These are phyloP conservation scores for Sclerodermus sp. DNA, from an alignment of 2,888 invertebrate genomes.

Conservation along the genomic window DNA sequence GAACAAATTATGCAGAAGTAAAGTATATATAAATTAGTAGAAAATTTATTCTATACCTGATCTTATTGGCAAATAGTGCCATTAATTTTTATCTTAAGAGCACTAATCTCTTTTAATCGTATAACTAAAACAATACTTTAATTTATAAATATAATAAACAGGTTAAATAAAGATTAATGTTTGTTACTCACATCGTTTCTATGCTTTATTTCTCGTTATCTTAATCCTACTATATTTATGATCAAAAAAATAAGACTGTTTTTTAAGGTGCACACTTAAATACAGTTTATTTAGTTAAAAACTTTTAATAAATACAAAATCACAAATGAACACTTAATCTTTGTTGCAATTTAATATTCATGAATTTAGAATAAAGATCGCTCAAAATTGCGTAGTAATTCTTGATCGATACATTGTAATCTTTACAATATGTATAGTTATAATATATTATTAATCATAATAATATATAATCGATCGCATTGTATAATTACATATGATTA, in stretches of 20 bases:
- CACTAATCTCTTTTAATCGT: conserved; percentile 47
- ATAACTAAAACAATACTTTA: conserved; percentile 49
- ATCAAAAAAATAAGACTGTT: no score
- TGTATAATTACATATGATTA: conserved; percentile 47
- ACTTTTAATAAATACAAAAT: conserved; percentile 58
- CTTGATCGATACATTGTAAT: conserved; percentile 52
- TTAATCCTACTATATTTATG: no score
- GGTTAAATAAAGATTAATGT: conserved; percentile 53
- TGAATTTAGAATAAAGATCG: conserved; percentile 40
- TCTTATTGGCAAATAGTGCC: conserved; percentile 51
- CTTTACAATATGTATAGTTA: conserved; percentile 42
- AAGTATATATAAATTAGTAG: conserved; percentile 48
- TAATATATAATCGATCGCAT: conserved; percentile 44
- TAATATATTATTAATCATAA: conserved; percentile 46
- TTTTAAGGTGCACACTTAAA: conserved; percentile 53
- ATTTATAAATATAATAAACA: conserved; percentile 55
- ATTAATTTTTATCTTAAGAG: conserved; percentile 47
- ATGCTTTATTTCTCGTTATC: not conserved
- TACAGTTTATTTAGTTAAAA: conserved; percentile 54
- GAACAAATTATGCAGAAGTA: conserved; percentile 47
- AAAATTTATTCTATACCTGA: conserved; percentile 49
- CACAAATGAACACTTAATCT: conserved; percentile 58
- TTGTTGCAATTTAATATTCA: conserved; percentile 51
- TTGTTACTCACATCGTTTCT: conserved; percentile 45
- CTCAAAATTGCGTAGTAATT: conserved; percentile 45